phyloP scores from a whole-genome alignment of 2,888 invertebrate genomes.

The Drosophila merina region DNA sequence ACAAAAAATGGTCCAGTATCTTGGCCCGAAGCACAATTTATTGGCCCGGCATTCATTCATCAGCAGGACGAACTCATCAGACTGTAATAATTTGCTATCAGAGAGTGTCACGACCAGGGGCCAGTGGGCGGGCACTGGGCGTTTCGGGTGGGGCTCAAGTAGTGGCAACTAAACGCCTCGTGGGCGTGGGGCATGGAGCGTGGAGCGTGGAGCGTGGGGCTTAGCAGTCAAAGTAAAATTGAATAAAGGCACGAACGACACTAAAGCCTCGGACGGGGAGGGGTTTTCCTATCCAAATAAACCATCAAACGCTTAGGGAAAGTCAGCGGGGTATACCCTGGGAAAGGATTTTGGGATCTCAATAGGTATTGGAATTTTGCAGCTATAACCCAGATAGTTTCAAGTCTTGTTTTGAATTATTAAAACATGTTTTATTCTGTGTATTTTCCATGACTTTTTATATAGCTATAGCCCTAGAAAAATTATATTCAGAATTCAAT shows the following conservation, averaged over 20 bases:
- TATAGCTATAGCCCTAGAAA: not conserved
- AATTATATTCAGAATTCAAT: not conserved
- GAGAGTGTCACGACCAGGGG: slow-evolving; percentile 63
- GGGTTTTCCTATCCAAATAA: slow-evolving; percentile 33
- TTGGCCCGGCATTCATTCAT: slow-evolving; percentile 69
- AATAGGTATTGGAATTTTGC: not conserved
- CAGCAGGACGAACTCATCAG: slow-evolving; percentile 73
- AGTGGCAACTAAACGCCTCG: slow-evolving; percentile 37
- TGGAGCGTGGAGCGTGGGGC: slow-evolving; percentile 18
- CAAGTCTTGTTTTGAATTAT: not conserved
- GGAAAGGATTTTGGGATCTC: slow-evolving; percentile 6
- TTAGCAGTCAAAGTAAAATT: slow-evolving; percentile 71
- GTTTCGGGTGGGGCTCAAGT: slow-evolving; percentile 8
- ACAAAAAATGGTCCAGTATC: slow-evolving; percentile 25
- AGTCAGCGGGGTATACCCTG: slow-evolving; percentile 26
- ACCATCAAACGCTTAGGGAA: slow-evolving; percentile 8
- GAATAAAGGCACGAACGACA: slow-evolving; percentile 65
- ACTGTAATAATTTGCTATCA: slow-evolving; percentile 78
- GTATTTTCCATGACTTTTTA: not conserved
- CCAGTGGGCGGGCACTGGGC: not conserved
- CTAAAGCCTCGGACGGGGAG: slow-evolving; percentile 21
- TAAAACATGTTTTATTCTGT: not conserved
- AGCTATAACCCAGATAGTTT: not conserved
- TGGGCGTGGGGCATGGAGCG: slow-evolving; percentile 17
- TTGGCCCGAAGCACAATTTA: slow-evolving; percentile 73